A percentile compares a stretch with the other conserved stretches of the same genome.
Evolutionary conservation across 1,140 invertebrate genomes (phyloP).

Genomic region (Zaprionus gabonicus): DNA sequence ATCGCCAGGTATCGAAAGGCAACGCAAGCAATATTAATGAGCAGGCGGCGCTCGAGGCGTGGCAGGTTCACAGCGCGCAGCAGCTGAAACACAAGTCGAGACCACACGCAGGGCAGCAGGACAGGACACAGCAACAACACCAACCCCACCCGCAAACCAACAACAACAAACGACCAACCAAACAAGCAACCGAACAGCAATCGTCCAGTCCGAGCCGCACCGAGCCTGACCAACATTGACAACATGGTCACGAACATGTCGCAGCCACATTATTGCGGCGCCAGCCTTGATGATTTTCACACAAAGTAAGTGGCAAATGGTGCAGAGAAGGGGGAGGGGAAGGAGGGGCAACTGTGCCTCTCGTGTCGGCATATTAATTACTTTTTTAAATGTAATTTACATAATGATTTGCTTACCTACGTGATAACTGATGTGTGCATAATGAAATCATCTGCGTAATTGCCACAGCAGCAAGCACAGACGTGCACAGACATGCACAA

Average conservation of each 20-base stretch:
- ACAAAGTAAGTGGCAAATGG: constrained; percentile 69
- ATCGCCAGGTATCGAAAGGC: constrained; percentile 23
- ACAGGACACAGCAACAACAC: neutral
- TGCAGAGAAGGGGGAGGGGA: neutral
- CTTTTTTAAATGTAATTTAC: constrained; percentile 72
- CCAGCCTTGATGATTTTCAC: constrained; percentile 79
- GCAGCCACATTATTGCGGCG: constrained; percentile 80
- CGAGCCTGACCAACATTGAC: constrained; percentile 54
- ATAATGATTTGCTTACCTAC: constrained; percentile 61
- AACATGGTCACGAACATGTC: constrained; percentile 82
- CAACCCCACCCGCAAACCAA: neutral
- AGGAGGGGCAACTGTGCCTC: too few species aligned
- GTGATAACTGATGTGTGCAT: constrained; percentile 45
- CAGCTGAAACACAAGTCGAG: constrained; percentile 50
- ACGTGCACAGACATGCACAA: neutral
- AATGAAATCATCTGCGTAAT: constrained; percentile 71
- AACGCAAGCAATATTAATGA: constrained; percentile 65
- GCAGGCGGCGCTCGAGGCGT: constrained; percentile 42
- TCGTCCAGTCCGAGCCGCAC: constrained; percentile 17
- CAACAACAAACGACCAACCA: constrained; percentile 29
- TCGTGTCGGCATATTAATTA: constrained; percentile 71
- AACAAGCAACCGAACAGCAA: constrained; percentile 10
- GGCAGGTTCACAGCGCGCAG: constrained; percentile 48
- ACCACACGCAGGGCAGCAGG: constrained; percentile 10
- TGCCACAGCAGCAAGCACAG: constrained; percentile 25